These are phyloP conservation scores for Cygnus atratus DNA, from an alignment of 2,113 vertebrate genomes.

Conservation along the genomic window DNA sequence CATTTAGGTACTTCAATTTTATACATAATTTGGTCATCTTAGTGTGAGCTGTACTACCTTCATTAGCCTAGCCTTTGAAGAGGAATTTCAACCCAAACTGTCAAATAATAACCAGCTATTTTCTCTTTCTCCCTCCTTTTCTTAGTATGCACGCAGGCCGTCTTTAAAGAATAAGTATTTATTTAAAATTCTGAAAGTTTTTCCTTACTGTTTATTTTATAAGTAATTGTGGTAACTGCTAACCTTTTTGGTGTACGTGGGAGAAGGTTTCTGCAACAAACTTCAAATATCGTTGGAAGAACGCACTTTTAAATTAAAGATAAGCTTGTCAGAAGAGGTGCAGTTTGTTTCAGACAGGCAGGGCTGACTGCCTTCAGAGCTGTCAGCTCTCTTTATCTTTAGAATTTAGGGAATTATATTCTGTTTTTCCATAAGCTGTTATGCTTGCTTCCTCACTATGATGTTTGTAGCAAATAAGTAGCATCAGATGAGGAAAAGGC, in stretches of 20 bases:
- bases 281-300: background rate
- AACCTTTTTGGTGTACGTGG: background rate
- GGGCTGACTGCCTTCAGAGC: background rate
- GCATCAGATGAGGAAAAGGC: background rate
- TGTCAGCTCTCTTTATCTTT: background rate
- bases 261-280: background rate
- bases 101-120: background rate
- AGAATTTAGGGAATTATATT: background rate
- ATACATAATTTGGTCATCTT: background rate
- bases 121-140: background rate
- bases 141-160: background rate
- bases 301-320: background rate
- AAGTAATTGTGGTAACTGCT: background rate
- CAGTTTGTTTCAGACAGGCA: background rate
- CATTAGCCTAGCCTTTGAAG: background rate
- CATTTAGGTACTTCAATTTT: background rate
- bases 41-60: background rate
- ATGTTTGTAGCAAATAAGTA: background rate
- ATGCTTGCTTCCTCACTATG: background rate
- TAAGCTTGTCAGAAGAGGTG: fast-evolving
- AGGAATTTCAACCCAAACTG: background rate
- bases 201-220: background rate
- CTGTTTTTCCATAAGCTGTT: fast-evolving
- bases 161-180: background rate
- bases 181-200: background rate